Percentiles rank a stretch among this genome's conserved stretches.
These are phyloP conservation scores for Bothrops jararaca DNA, from an alignment of 2,113 vertebrate genomes.

Conservation along the genomic window DNA sequence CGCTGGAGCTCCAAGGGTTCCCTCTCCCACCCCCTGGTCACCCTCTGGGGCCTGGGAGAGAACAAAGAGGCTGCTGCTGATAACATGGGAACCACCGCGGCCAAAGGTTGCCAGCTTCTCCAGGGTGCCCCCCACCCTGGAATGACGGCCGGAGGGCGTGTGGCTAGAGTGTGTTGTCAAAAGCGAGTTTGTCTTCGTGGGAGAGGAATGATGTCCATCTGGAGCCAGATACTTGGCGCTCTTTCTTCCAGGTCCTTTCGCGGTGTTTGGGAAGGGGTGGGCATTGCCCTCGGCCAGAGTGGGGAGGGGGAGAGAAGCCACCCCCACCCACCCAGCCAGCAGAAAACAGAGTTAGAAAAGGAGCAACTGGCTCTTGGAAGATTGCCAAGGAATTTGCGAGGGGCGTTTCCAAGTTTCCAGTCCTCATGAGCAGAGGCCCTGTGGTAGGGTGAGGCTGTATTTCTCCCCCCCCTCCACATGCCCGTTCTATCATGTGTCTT, in stretches of 20 bases:
- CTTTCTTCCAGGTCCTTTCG: too few relatives aligned
- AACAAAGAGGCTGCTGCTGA: constrained; percentile 2
- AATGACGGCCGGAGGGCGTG: background rate
- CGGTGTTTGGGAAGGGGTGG: background rate
- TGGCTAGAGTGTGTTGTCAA: background rate
- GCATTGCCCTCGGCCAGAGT: too few relatives aligned
- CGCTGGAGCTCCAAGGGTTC: background rate
- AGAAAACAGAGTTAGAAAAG: background rate
- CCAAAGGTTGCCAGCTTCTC: background rate
- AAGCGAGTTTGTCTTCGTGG: background rate
- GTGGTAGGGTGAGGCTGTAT: too few relatives aligned
- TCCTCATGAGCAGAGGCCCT: background rate
- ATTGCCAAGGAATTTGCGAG: background rate
- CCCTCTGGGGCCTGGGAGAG: background rate
- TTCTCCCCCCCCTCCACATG: too few relatives aligned
- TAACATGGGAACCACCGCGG: background rate
- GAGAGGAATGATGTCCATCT: background rate
- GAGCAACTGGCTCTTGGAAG: background rate
- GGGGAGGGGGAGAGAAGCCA: background rate
- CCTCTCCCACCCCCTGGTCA: background rate
- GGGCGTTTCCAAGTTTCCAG: background rate
- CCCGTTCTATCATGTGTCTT: background rate
- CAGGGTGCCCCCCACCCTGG: background rate
- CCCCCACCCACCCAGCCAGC: background rate
- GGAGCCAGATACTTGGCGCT: background rate